phyloP scores from a whole-genome alignment of 2,888 invertebrate genomes.

The Conomelus anceps region DNA sequence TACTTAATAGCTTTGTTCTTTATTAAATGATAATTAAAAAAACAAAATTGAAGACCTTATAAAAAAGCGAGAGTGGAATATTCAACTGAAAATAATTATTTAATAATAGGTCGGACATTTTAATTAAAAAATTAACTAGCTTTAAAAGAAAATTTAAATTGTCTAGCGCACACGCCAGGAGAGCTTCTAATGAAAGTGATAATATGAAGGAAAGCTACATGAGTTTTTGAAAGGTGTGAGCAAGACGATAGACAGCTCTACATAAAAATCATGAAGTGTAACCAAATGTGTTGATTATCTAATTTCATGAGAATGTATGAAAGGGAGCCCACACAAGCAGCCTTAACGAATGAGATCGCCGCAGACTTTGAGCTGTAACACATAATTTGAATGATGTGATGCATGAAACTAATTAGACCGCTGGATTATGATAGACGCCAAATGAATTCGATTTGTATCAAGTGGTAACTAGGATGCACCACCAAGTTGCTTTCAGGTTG shows the following conservation, averaged over 20 bases:
- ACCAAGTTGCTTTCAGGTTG: neutral
- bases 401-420: neutral
- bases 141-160: neutral
- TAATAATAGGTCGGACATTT: neutral
- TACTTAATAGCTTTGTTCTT: no score
- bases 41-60: no score
- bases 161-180: neutral
- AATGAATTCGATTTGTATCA: neutral
- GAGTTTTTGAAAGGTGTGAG: neutral
- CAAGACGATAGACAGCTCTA: neutral
- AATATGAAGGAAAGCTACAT: neutral
- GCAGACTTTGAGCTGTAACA: neutral
- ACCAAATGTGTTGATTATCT: neutral
- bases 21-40: no score
- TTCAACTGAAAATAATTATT: neutral
- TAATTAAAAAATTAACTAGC: neutral
- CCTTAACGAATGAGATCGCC: neutral
- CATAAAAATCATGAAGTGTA: neutral
- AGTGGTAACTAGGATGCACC: neutral
- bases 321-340: neutral
- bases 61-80: no score
- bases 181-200: neutral
- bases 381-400: neutral
- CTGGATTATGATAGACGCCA: neutral
- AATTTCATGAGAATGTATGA: neutral